Base-by-base conservation (phyloP, 2,888 invertebrate species). In the Eurois occulta region DNA sequence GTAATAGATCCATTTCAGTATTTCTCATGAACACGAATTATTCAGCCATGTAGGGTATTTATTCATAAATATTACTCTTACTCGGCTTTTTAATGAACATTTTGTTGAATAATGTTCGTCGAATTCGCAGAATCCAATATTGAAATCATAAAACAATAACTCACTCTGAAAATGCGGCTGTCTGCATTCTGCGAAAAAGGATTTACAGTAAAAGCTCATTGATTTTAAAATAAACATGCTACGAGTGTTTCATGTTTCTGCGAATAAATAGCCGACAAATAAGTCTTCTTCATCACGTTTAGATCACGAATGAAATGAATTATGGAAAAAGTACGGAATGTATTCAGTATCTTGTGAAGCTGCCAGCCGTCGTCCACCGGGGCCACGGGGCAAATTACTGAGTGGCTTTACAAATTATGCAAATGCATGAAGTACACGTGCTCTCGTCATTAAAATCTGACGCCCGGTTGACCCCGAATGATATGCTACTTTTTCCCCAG, bases 391-490 rank as follows among this genome's bases (percentile, higher is more conserved):
- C 83, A 85, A 92, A 92, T 94, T 90, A 92, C 87, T 87, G 87
- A 89, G 86, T 84, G 86, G 86, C 89, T 91, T 90, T 88, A 90
- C 86, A 91, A 93, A 94, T 93, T 93, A 93, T 93, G 92, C 86
- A 93, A 94, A 94, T 92, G 88, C 84, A 88, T 79, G 81, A 82
- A 79, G 80, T 87, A 89, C 90, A 91, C 88, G 87, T 90, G 89
- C 77, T 88, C 85, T 85, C 89, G 83, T 92, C 92, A 93, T 94
- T 94, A 94, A 94, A 93, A 91, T 89, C 86, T 88, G 90, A 90
- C 92, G 91, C 91, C 78, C 79, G 77, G 91, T 90, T 90, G 91
- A 90, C 85, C 90, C 82, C 81, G 41, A 74, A 77, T 82, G 81
- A 84, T 82, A 80, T 77, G 81, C 78, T 85, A 85, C 81, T 87